Percentiles rank a stretch among this genome's conserved stretches.
These are phyloP conservation scores for Oncorhynchus kisutch DNA, from an alignment of 2,113 vertebrate genomes.

Conservation along the genomic window DNA sequence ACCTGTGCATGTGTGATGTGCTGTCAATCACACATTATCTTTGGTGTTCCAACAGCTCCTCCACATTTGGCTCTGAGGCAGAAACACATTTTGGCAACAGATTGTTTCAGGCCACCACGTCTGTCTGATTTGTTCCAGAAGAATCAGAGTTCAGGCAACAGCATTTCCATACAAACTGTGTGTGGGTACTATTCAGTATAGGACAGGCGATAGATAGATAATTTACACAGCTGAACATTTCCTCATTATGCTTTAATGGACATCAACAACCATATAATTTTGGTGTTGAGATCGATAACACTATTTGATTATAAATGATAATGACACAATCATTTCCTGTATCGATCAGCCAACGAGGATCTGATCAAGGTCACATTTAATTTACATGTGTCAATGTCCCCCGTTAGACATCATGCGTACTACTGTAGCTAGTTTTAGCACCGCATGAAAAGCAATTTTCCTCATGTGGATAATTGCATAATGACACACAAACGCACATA, in stretches of 20 bases:
- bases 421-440: background rate
- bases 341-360: background rate
- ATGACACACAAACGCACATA: background rate
- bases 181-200: background rate
- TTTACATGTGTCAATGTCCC: background rate
- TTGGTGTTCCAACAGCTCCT: conserved; percentile 36
- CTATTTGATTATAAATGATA: conserved; percentile 8
- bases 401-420: background rate
- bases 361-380: background rate
- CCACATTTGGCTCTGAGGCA: conserved; percentile 39
- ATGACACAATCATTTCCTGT: background rate
- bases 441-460: conserved; percentile 2
- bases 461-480: conserved; percentile 8
- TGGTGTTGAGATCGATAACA: conserved; percentile 8
- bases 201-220: conserved; percentile 5
- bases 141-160: conserved; percentile 5
- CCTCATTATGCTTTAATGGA: conserved; percentile 4
- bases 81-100: conserved; percentile 40
- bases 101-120: conserved; percentile 20
- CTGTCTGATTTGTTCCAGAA: background rate
- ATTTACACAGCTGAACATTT: conserved; percentile 19
- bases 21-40: conserved; percentile 65
- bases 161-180: conserved; percentile 10
- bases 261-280: background rate
- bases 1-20: conserved; percentile 54